These are phyloP conservation scores for Carassius auratus DNA, from an alignment of 2,113 vertebrate genomes.

Conservation along the genomic window DNA sequence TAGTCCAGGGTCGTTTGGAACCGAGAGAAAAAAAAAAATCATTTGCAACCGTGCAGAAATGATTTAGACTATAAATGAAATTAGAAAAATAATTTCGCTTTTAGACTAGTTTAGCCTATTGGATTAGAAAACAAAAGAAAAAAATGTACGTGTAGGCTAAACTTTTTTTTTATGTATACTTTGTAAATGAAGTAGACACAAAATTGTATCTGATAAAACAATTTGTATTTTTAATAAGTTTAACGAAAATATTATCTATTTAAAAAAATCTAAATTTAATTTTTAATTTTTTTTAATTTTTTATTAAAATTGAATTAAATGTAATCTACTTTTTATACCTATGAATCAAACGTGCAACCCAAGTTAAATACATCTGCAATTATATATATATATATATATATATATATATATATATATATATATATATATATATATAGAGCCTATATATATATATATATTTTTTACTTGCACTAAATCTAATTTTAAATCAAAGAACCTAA, in stretches of 20 bases:
- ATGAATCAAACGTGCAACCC: not conserved
- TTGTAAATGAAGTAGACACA: not conserved
- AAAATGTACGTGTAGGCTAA: not conserved
- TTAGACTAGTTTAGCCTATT: not conserved
- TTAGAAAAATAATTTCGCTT: not conserved
- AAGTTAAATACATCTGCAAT: not conserved
- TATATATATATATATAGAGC: too few species aligned
- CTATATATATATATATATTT: too few species aligned
- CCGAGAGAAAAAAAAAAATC: not conserved
- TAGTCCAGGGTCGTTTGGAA: not conserved
- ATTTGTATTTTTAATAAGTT: not conserved
- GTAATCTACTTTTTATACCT: not conserved
- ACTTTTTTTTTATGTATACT: not conserved
- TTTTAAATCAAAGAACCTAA: constrained; percentile 8
- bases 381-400: too few species aligned
- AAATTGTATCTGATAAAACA: not conserved
- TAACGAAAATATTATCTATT: not conserved
- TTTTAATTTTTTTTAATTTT: too few species aligned
- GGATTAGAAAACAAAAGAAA: not conserved
- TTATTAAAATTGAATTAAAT: too few species aligned
- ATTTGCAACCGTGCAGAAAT: not conserved
- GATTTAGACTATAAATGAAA: not conserved
- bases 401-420: too few species aligned
- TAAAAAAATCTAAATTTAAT: too few species aligned
- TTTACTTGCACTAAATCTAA: not conserved